These are phyloP conservation scores for Penaeus japonicus DNA, from an alignment of 1,140 invertebrate species.

Conservation along the genomic window DNA sequence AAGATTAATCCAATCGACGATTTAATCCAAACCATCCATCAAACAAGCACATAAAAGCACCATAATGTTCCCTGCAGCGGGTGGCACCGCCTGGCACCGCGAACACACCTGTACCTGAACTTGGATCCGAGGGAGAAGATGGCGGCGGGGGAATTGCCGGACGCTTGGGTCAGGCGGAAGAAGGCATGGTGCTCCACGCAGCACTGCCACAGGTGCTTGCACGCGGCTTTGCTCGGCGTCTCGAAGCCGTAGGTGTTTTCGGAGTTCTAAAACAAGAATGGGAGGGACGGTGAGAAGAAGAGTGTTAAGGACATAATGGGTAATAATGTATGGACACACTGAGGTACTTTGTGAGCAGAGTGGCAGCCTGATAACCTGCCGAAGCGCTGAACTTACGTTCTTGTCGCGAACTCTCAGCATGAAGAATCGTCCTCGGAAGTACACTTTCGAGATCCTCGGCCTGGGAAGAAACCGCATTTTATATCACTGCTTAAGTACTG, in stretches of 20 bases:
- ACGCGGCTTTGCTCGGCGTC: constrained; percentile 91
- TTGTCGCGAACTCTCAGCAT: constrained; percentile 95
- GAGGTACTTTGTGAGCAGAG: background rate
- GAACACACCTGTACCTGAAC: constrained; percentile 74
- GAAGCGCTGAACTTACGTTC: constrained; percentile 92
- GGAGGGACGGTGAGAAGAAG: background rate
- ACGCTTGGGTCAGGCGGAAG: constrained; percentile 85
- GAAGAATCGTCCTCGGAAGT: constrained; percentile 95
- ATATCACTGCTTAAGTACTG: background rate
- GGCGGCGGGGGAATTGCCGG: constrained; percentile 69
- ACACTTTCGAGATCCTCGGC: constrained; percentile 94
- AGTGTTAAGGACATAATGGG: too few relatives aligned
- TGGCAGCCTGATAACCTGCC: background rate
- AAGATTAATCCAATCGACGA: too few relatives aligned
- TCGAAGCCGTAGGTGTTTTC: constrained; percentile 96
- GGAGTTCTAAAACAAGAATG: constrained; percentile 76
- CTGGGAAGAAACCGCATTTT: constrained; percentile 63
- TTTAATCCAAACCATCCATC: background rate
- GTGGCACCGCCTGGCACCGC: background rate
- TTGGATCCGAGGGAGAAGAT: constrained; percentile 77
- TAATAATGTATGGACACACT: too few relatives aligned
- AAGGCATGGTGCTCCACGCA: constrained; percentile 98
- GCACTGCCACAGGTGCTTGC: constrained; percentile 98
- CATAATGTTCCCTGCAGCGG: background rate
- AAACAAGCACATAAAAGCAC: background rate